Evolutionary conservation across 2,888 invertebrate species (phyloP).

Genomic region (Megamerina dolium): DNA sequence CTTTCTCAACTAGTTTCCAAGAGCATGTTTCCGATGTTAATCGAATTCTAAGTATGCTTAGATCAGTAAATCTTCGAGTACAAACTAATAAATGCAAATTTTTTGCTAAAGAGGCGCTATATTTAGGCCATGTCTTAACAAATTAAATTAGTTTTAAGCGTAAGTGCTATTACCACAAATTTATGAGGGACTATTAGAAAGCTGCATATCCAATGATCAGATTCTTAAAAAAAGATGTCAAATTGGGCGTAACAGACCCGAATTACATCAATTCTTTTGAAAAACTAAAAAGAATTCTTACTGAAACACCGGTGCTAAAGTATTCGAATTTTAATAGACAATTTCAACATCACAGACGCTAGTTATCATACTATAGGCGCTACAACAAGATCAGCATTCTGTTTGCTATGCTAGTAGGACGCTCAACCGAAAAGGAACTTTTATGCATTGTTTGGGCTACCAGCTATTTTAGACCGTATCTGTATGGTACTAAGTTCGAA

Average conservation of each 20-base stretch:
- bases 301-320: constrained; percentile 13
- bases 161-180: constrained; percentile 14
- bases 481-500: constrained; percentile 16
- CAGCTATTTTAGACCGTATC: constrained; percentile 15
- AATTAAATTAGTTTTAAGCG: constrained; percentile 16
- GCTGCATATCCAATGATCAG: constrained; percentile 9
- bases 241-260: constrained; percentile 14
- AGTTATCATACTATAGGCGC: constrained; percentile 20
- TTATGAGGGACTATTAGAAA: constrained; percentile 15
- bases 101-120: constrained; percentile 4
- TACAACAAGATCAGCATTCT: constrained; percentile 20
- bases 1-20: too few species aligned
- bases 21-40: too few species aligned
- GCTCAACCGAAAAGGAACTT: constrained; percentile 19
- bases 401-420: constrained; percentile 19
- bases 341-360: constrained; percentile 15
- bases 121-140: constrained; percentile 3
- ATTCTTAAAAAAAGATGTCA: constrained; percentile 2
- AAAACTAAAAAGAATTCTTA: constrained; percentile 13
- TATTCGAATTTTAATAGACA: constrained; percentile 1
- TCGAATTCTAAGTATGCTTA: too few species aligned
- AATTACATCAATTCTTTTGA: constrained; percentile 17
- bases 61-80: not conserved
- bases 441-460: constrained; percentile 18
- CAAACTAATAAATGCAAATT: constrained; percentile 6